Conservation (phyloP, 2,888 invertebrate genomes). For the Epiperipatus broadwayi region DNA sequence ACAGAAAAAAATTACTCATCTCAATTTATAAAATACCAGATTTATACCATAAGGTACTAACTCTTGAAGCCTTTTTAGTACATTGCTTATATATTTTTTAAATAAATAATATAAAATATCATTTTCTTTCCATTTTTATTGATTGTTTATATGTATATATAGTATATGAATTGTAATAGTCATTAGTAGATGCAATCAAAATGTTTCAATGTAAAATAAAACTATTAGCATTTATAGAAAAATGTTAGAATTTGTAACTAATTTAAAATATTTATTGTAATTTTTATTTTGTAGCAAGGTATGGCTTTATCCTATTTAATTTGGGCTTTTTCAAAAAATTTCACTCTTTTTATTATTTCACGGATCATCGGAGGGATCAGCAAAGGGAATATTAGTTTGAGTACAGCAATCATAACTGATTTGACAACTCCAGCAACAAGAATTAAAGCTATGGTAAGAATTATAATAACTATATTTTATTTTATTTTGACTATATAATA, state of each 20-base stretch:
- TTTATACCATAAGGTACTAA: no score
- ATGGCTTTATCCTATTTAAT: constrained; percentile 64
- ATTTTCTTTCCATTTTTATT: no score
- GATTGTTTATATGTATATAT: no score
- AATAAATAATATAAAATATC: no score
- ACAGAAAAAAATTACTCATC: no score
- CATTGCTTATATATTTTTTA: no score
- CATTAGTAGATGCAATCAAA: no score
- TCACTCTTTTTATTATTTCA: constrained; percentile 73
- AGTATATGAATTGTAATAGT: no score
- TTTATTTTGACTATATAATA: constrained; percentile 8
- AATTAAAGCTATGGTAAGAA: constrained; percentile 71
- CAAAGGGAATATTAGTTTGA: constrained; percentile 86
- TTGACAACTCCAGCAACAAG: constrained; percentile 62
- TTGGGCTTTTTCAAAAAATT: constrained; percentile 72
- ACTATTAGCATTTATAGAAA: background rate
- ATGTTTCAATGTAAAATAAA: background rate
- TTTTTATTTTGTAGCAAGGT: constrained; percentile 43
- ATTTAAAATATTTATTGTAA: no score
- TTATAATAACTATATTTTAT: constrained; percentile 4
- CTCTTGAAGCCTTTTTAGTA: no score
- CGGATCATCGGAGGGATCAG: constrained; percentile 82
- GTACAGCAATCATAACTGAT: constrained; percentile 86
- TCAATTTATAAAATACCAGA: no score
- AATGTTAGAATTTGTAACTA: background rate